phyloP scores from a whole-genome alignment of 2,113 vertebrate genomes.

The Ptilorrhoa leucosticta region DNA sequence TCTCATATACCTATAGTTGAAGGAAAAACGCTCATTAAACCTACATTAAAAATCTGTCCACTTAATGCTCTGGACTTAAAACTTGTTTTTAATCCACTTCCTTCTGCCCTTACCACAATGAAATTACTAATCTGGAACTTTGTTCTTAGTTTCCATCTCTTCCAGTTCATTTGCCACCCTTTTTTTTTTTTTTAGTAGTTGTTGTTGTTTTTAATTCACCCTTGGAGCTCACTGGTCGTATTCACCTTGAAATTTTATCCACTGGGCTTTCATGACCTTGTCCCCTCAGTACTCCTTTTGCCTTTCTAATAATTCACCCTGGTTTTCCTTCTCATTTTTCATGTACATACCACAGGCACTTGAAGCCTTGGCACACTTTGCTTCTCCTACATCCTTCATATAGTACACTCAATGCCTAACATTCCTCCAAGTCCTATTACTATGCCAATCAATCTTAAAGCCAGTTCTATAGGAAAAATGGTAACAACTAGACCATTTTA shows the following conservation, averaged over 20 bases:
- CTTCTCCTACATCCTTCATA: background rate
- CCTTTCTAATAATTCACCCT: background rate
- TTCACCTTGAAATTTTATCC: constrained; percentile 11
- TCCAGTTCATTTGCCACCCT: background rate
- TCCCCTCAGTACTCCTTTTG: background rate
- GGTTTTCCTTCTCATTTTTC: background rate
- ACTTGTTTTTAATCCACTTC: background rate
- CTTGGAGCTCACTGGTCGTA: background rate
- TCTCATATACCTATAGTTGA: background rate
- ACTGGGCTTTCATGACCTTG: background rate
- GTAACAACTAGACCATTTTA: background rate
- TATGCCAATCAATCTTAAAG: background rate
- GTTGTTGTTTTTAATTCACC: background rate
- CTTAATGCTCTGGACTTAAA: background rate
- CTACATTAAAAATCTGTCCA: background rate
- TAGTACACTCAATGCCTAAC: background rate
- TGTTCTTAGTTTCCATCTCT: background rate
- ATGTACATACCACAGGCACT: background rate
- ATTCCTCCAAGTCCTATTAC: background rate
- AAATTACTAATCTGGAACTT: background rate
- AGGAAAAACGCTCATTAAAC: background rate
- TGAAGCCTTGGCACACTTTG: background rate
- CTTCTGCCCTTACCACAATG: background rate
- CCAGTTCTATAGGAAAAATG: background rate
- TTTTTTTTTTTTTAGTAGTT: background rate